Evolutionary conservation across 2,113 vertebrate genomes (phyloP), one percentile per base, ranked within the genome.

Genomic region (Tyto alba): DNA sequence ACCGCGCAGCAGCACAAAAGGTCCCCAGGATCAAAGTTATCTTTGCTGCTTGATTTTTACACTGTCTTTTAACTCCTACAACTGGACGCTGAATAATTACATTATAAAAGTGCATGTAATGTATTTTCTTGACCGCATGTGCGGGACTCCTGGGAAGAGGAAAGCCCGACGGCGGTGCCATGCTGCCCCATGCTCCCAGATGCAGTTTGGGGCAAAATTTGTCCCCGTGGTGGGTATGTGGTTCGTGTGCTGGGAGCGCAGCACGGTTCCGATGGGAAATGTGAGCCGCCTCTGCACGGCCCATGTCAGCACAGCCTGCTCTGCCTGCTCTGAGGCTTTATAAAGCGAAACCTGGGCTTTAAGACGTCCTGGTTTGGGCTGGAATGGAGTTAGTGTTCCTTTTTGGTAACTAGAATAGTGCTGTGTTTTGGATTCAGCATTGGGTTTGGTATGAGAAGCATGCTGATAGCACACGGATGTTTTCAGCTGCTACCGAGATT

Each of bases 261-360:
- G 36, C 6, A 1, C 14, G 7, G 34, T 2, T 10, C 11, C 1
- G 13, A 4, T 6, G 48, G 0, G 9, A 73, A 23, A 11, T 2
- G 4, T 34, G 0, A 3, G 6, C 16, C 11, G 1, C 16, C 12
- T 5, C 74, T 2, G 32, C 2, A 2, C 1, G 2, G 10, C 2
- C 26, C 11, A 0, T 5, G 22, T n/a, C n/a, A n/a, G n/a, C n/a
- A n/a, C n/a, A n/a, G n/a, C 21, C 64, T 6, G 9, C 47, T 26
- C 53, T 6, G 20, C 20, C 21, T 9, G 32, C n/a, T 9, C 1
- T 14, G 1, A 12, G 53, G 16, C 9, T 2, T 5, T 14, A 3
- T 2, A 10, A n/a, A n/a, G 45, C 45, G 16, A 47, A 34, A 20
- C 9, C 13, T 4, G 18, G 52, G 45, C 57, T 27, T 11, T 6